phyloP scores from a whole-genome alignment of 2,888 invertebrate species.

The Fabriciana adippe region DNA sequence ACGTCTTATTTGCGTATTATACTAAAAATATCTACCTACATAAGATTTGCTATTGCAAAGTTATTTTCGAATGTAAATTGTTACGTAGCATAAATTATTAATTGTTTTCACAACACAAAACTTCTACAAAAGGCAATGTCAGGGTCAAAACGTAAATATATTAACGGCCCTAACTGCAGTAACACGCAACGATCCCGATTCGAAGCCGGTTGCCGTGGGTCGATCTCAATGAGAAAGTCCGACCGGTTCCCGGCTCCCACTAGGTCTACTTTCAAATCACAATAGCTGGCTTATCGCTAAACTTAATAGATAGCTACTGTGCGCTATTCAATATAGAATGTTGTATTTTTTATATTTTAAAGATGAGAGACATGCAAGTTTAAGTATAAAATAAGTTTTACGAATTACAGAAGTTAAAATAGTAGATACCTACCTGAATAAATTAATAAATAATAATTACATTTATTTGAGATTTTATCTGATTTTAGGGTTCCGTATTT shows the following conservation, averaged over 20 bases:
- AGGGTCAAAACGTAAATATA: constrained; percentile 30
- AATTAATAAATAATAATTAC: too few species aligned
- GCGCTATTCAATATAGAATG: constrained; percentile 33
- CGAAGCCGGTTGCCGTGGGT: constrained; percentile 53
- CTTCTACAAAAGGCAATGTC: constrained; percentile 33
- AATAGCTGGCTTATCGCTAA: constrained; percentile 67
- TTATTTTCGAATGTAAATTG: neutral
- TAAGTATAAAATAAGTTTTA: neutral
- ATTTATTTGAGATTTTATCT: too few species aligned
- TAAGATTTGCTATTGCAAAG: neutral
- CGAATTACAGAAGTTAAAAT: too few species aligned
- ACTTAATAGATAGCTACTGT: constrained; percentile 58
- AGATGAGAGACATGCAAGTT: constrained; percentile 3
- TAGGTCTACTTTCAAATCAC: constrained; percentile 79
- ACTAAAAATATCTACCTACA: too few species aligned
- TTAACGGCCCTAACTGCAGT: constrained; percentile 25
- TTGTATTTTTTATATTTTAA: constrained; percentile 26
- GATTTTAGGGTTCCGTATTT: too few species aligned
- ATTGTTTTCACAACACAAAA: constrained; percentile 8
- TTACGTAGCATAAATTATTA: constrained; percentile 8
- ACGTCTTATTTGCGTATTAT: neutral
- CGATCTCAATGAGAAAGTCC: constrained; percentile 77
- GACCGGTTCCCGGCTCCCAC: constrained; percentile 73
- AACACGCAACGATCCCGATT: constrained; percentile 33
- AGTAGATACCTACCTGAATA: too few species aligned